phyloP scores from a whole-genome alignment of 2,888 invertebrate species.

The Drosophila helvetica region DNA sequence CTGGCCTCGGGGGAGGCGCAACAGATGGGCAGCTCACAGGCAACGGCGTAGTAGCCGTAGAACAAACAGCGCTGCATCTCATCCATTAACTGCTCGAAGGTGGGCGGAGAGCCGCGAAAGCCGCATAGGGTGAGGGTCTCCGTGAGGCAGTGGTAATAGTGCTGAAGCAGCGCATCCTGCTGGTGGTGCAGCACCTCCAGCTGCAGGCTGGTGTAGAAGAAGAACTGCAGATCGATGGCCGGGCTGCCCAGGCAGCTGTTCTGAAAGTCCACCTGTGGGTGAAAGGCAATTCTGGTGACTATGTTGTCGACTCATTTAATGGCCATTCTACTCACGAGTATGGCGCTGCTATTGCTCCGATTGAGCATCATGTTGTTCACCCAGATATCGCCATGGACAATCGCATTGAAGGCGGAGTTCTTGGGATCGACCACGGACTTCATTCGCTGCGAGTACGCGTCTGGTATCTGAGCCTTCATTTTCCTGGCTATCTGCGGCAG shows the following conservation, averaged over 20 bases:
- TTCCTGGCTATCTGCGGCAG: conserved; percentile 82
- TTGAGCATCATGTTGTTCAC: conserved; percentile 81
- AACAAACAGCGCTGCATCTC: conserved; percentile 73
- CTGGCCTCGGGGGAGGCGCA: conserved; percentile 63
- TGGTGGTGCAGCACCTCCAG: conserved; percentile 69
- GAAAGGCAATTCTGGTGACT: background rate
- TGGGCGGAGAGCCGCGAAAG: conserved; percentile 53
- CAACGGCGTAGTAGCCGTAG: conserved; percentile 71
- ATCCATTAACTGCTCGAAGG: conserved; percentile 49
- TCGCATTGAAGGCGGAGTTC: conserved; percentile 78
- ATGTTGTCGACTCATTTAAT: background rate
- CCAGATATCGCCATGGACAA: conserved; percentile 85
- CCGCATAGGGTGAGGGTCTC: conserved; percentile 54
- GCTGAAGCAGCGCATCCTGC: conserved; percentile 62
- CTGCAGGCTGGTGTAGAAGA: conserved; percentile 79
- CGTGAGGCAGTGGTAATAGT: conserved; percentile 68
- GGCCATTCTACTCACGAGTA: conserved; percentile 63
- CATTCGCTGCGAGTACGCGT: conserved; percentile 55
- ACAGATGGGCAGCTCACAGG: conserved; percentile 74
- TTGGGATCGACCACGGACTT: conserved; percentile 51
- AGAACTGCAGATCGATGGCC: conserved; percentile 81
- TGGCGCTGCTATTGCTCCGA: conserved; percentile 33
- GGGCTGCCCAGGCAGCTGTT: conserved; percentile 77
- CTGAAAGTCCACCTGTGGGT: conserved; percentile 81
- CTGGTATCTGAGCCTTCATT: conserved; percentile 67